These are phyloP conservation scores for Lordiphosa clarofinis DNA, from an alignment of 1,140 invertebrate genomes.

Conservation along the genomic window DNA sequence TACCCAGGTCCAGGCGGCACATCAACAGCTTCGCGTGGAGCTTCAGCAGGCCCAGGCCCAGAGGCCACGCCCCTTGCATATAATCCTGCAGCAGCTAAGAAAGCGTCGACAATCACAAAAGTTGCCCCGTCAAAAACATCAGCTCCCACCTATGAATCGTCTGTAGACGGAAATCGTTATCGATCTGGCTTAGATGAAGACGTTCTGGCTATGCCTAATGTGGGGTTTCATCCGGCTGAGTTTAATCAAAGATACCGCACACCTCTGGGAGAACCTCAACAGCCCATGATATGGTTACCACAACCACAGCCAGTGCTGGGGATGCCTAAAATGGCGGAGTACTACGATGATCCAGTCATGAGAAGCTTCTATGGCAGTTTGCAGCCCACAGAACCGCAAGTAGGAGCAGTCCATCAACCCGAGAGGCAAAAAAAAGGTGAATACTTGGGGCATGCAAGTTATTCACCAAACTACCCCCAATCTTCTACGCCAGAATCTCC, in stretches of 20 bases:
- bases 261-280: constrained; percentile 2
- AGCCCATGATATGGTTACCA: constrained; percentile 31
- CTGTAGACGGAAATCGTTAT: constrained; percentile 16
- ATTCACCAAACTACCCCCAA: background rate
- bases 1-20: constrained; percentile 77
- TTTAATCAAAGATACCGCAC: constrained; percentile 23
- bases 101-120: constrained; percentile 17
- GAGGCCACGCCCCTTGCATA: constrained; percentile 74
- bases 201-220: constrained; percentile 36
- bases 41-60: constrained; percentile 56
- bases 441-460: background rate
- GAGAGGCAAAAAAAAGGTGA: background rate
- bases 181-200: constrained; percentile 17
- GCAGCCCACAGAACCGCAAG: background rate
- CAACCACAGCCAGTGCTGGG: constrained; percentile 18
- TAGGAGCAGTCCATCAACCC: background rate
- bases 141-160: constrained; percentile 2
- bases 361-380: constrained; percentile 54
- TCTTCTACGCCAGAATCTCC: constrained; percentile 3
- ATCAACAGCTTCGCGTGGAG: constrained; percentile 55
- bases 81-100: constrained; percentile 73
- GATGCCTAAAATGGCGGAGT: background rate
- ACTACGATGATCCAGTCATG: constrained; percentile 60
- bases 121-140: background rate
- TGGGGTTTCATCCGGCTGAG: constrained; percentile 32